phyloP scores from a whole-genome alignment of 92 coral and sea anemone genomes.

The Pocillopora meandrina region DNA sequence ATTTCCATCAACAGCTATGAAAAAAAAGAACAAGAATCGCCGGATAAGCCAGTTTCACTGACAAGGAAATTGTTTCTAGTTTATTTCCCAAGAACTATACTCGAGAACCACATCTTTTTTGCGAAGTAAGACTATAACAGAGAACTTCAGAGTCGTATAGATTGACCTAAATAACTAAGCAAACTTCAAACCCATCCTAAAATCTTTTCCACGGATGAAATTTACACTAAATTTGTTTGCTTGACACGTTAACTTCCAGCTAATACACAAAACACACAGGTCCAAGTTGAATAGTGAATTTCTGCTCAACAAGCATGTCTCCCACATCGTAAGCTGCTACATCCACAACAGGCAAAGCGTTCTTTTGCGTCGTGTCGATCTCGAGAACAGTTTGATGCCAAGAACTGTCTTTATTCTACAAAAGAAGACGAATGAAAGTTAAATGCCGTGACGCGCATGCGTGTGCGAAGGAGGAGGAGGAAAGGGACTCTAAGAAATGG shows the following conservation, averaged over 20 bases:
- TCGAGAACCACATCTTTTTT: not conserved
- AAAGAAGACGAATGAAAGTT: not conserved
- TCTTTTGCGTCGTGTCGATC: slow-evolving; percentile 72
- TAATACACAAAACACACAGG: slow-evolving; percentile 76
- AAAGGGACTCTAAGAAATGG: too few relatives aligned
- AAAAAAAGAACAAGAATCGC: too few relatives aligned
- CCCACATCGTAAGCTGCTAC: slow-evolving; percentile 71
- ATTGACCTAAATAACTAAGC: not conserved
- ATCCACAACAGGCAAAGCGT: slow-evolving; percentile 73
- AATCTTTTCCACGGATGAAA: not conserved
- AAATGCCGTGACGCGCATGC: too few relatives aligned
- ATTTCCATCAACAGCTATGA: too few relatives aligned
- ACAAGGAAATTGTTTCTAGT: too few relatives aligned
- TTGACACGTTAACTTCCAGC: not conserved
- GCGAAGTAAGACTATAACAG: not conserved
- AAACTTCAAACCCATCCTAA: not conserved
- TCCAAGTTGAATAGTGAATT: slow-evolving; percentile 65
- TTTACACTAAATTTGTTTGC: not conserved
- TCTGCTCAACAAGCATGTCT: slow-evolving; percentile 47
- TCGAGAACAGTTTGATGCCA: slow-evolving; percentile 73
- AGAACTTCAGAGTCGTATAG: not conserved
- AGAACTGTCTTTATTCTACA: slow-evolving; percentile 67
- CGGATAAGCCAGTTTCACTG: too few relatives aligned
- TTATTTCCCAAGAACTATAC: too few relatives aligned
- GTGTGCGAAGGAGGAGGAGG: too few relatives aligned